Conservation (phyloP, 2,797 vertebrate species). For the Lutjanus argentimaculatus region DNA sequence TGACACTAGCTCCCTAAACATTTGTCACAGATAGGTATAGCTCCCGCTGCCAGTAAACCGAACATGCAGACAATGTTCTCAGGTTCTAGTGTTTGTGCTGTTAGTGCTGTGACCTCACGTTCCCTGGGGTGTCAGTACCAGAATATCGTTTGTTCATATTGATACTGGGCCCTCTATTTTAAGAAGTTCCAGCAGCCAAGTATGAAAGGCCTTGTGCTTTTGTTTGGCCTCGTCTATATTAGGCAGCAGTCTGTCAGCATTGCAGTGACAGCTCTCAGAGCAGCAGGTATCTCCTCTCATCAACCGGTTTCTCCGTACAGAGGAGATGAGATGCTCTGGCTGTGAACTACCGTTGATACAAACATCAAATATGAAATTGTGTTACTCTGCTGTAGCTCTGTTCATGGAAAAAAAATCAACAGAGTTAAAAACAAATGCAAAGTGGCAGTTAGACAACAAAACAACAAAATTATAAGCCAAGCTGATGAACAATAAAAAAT, state of each 20-base stretch:
- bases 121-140: constrained; percentile 62
- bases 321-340: constrained; percentile 29
- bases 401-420: background rate
- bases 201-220: constrained; percentile 65
- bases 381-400: background rate
- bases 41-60: constrained; percentile 54
- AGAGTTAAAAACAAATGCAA: constrained; percentile 7
- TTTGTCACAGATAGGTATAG: constrained; percentile 59
- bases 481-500: background rate
- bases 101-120: constrained; percentile 63
- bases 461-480: background rate
- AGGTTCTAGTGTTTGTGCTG: constrained; percentile 54
- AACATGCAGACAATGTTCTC: constrained; percentile 65
- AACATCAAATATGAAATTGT: background rate
- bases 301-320: constrained; percentile 30
- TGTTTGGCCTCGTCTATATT: constrained; percentile 72
- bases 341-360: constrained; percentile 4
- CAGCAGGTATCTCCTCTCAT: constrained; percentile 52
- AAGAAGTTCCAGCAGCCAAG: constrained; percentile 53
- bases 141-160: constrained; percentile 62
- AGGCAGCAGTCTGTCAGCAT: constrained; percentile 67
- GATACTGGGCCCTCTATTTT: constrained; percentile 70
- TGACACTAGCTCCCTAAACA: constrained; percentile 35
- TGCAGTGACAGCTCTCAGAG: constrained; percentile 46
- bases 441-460: background rate